phyloP scores from a whole-genome alignment of 92 coral and sea anemone species.

The Siderastrea radians region DNA sequence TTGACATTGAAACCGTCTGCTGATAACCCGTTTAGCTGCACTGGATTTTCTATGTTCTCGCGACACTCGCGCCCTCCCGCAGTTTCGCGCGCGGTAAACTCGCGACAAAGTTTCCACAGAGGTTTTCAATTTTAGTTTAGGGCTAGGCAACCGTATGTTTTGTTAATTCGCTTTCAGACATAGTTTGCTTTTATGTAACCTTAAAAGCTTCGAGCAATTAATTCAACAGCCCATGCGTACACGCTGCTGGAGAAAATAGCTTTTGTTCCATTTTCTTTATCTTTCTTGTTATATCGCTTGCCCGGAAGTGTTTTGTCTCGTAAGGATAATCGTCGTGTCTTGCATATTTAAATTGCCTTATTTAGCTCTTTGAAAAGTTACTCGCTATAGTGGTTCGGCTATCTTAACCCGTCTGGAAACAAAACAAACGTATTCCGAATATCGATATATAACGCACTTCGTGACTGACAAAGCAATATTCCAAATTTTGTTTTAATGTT shows the following conservation, averaged over 20 bases:
- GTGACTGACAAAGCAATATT: background rate
- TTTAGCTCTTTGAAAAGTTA: background rate
- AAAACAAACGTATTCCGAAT: background rate
- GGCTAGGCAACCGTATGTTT: background rate
- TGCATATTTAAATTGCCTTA: conserved; percentile 3
- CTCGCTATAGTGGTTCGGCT: background rate
- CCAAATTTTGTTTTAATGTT: too few relatives aligned
- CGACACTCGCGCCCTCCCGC: background rate
- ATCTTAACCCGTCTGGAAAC: background rate
- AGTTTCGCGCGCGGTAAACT: background rate
- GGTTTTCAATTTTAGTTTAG: background rate
- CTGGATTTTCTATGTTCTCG: too few relatives aligned
- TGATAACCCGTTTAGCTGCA: too few relatives aligned
- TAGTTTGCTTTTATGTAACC: background rate
- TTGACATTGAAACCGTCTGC: too few relatives aligned
- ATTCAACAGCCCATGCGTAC: conserved; percentile 16
- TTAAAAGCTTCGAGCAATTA: conserved; percentile 5
- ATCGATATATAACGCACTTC: background rate
- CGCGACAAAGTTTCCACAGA: background rate
- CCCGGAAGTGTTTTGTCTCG: conserved; percentile 19
- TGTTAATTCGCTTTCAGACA: background rate
- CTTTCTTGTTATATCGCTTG: background rate
- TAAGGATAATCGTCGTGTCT: too few relatives aligned
- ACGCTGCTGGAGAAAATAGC: background rate
- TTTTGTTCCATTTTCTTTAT: background rate